Evolutionary conservation across 1,140 invertebrate genomes (phyloP), one percentile per base, ranked within the genome.

Genomic region (Drosophila eugracilis): DNA sequence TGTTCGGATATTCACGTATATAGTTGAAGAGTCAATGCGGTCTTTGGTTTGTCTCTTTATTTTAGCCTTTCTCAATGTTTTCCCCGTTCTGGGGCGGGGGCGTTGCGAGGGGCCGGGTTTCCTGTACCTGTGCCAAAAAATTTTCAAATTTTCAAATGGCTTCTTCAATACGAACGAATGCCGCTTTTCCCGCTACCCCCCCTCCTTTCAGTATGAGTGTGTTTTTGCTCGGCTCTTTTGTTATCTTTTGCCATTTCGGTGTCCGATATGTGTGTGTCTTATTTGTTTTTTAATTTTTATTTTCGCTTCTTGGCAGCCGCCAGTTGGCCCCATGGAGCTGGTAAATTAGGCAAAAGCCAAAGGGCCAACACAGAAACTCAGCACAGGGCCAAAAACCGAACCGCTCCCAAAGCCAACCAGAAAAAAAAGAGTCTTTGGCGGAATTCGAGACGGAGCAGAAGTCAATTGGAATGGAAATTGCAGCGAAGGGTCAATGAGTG

Each of bases 81-180:
- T 12, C 44, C 42, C 19, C 36, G 19, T 15, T 49, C 32, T 6
- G 0, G 4, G 2, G 5, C 21, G 39, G 10, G 21, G 6, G 24
- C 12, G 21, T 15, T n/a, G 30, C 4, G 1, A 10, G 26, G 45
- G 58, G 19, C 39, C 28, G 14, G n/a, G 15, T 66, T 88, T 88
- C 67, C 76, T 86, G 83, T 86, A 86, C 83, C 83, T 86, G 83
- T 86, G 83, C 83, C 83, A 86, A 86, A 88, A 86, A 83, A 75
- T 88, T 89, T 86, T 89, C 83, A 86, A 86, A 86, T 86, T 86
- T 86, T 86, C 83, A 88, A 86, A 86, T 86, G 83, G 83, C 83
- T 86, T 86, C 83, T 86, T 86, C 83, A 86, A 86, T 88, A 75
- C 58, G 48, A 36, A 75, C 58, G 48, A 36, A 30, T 5, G 19